A percentile compares a stretch with the other conserved stretches of the same genome.
These are phyloP conservation scores for Dolichotis patagonum DNA, from an alignment of 2,113 vertebrate genomes.

Conservation along the genomic window DNA sequence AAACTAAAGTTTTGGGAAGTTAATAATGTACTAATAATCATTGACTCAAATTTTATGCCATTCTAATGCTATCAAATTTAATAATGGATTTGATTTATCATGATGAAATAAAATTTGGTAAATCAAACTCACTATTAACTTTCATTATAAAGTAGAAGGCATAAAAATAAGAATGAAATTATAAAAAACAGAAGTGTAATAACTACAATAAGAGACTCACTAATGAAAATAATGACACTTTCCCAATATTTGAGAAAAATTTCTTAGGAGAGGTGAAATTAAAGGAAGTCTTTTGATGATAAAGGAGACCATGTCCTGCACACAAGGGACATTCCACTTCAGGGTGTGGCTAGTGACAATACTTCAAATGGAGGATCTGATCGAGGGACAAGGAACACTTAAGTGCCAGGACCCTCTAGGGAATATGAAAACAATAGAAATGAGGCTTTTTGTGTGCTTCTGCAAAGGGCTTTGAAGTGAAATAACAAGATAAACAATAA, in stretches of 20 bases:
- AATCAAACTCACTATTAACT: conserved; percentile 18
- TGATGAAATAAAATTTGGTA: neutral
- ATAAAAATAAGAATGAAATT: neutral
- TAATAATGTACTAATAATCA: neutral
- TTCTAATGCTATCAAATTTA: neutral
- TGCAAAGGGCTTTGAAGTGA: conserved; percentile 63
- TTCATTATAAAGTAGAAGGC: neutral
- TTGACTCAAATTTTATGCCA: neutral
- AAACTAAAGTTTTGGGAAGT: neutral
- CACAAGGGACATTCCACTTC: neutral
- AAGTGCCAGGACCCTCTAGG: conserved; percentile 20
- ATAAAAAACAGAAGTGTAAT: neutral
- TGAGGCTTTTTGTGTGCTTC: neutral
- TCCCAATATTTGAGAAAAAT: neutral
- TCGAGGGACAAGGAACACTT: neutral
- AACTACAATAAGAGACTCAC: neutral
- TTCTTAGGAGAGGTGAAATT: neutral
- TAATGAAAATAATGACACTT: conserved; percentile 1
- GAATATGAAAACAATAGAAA: conserved; percentile 49
- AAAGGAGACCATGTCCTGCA: neutral
- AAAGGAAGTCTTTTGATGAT: conserved; percentile 3
- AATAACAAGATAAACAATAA: conserved; percentile 52
- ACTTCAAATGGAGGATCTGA: conserved; percentile 26
- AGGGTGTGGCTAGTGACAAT: conserved; percentile 11
- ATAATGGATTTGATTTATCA: neutral